These are phyloP conservation scores for Sandelia bainsii DNA, from an alignment of 2,797 vertebrate genomes.

Conservation along the genomic window DNA sequence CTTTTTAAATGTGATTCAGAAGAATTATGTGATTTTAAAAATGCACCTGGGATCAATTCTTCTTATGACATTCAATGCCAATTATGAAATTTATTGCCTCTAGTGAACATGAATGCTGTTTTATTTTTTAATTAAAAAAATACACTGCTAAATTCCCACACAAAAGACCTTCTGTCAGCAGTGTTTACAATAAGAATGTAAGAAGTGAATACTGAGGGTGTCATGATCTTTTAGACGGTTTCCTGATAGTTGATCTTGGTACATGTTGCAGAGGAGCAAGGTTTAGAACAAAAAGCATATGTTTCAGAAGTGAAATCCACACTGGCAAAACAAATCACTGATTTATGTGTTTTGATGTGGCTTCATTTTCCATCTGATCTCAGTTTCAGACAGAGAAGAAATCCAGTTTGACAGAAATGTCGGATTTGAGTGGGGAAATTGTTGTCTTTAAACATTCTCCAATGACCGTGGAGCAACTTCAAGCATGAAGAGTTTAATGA, in stretches of 20 bases:
- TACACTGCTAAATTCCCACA: conserved; percentile 13
- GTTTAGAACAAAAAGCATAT: conserved; percentile 37
- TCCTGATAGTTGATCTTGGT: conserved; percentile 29
- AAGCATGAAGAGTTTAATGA: conserved; percentile 56
- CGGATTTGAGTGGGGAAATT: conserved; percentile 55
- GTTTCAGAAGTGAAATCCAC: conserved; percentile 36
- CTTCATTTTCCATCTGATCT: conserved; percentile 63
- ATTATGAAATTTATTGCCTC: conserved; percentile 9
- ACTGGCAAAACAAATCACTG: conserved; percentile 54
- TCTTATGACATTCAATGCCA: not conserved
- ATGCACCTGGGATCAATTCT: conserved; percentile 37
- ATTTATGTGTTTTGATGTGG: conserved; percentile 69
- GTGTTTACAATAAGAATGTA: conserved; percentile 4
- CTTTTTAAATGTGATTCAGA: conserved; percentile 6
- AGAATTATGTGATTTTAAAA: conserved; percentile 4
- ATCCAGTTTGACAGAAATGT: conserved; percentile 50
- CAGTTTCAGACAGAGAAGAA: conserved; percentile 46
- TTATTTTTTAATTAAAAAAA: conserved; percentile 14
- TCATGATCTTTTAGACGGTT: conserved; percentile 23
- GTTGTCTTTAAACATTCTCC: conserved; percentile 50
- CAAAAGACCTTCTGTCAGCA: not conserved
- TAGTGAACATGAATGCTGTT: conserved; percentile 7
- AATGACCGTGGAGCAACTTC: conserved; percentile 53
- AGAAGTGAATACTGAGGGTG: conserved; percentile 8
- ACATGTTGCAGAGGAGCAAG: conserved; percentile 29